Base-by-base conservation (phyloP, 2,888 invertebrate genomes). In the Metacarcinus magister region DNA sequence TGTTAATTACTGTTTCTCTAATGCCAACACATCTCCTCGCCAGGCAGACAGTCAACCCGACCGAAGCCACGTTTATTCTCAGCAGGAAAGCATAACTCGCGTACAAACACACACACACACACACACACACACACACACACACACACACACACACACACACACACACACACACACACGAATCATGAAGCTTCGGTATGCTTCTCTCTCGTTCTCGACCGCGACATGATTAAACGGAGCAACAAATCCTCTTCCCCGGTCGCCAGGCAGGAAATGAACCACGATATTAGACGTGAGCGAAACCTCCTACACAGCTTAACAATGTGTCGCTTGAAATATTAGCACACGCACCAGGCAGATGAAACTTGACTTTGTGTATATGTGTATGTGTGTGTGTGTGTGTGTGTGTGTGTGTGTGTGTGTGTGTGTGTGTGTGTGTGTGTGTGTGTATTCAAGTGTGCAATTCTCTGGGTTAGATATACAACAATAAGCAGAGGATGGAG, bases 1-100 rank as follows among this genome's bases (percentile, higher is more conserved):
- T 67, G 67, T 67, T 67, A 67, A 67, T 67, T 67, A 67, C n/a
- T 67, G 67, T n/a, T 67, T 67, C 67, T 67, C 67, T 67, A 67
- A 67, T 67, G 23, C 67, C 67, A 67, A 67, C 67, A 67, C 67
- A 67, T 67, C 67, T n/a, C 67, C 67, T 23, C 67, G 67, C 67
- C 19, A n/a, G n/a, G 23, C 67, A n/a, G 67, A n/a, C 67, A 67
- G 19, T 67, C 23, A 16, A n/a, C 67, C 8, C 67, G n/a, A n/a
- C 67, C 67, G 67, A 67, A 67, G 23, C 23, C 67, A 67, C 67
- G 67, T n/a, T 67, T 67, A 67, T 67, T 67, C 67, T 67, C 67
- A n/a, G 67, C 67, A 67, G 67, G 67, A n/a, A n/a, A 2, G 8
- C 67, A 67, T n/a, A 67, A 67, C 23, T 67, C 67, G n/a, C 67